Evolutionary conservation across 2,113 vertebrate genomes (phyloP).

Genomic region (Myiozetetes cayanensis): DNA sequence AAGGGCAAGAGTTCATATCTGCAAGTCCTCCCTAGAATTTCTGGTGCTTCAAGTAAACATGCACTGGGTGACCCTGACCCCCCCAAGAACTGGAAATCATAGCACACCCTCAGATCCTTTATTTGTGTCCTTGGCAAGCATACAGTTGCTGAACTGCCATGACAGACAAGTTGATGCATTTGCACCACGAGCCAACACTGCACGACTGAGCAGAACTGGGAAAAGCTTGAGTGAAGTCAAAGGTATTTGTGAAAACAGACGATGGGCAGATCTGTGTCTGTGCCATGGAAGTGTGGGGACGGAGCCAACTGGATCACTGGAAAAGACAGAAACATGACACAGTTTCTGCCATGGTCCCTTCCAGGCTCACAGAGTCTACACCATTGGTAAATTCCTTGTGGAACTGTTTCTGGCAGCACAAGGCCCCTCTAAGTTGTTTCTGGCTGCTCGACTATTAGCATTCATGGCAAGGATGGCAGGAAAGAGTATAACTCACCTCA

Average conservation of each 20-base stretch:
- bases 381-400: neutral
- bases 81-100: neutral
- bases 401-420: neutral
- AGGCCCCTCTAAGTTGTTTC: neutral
- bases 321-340: neutral
- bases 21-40: neutral
- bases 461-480: neutral
- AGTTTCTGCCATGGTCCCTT: neutral
- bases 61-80: neutral
- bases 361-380: neutral
- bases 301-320: neutral
- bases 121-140: neutral
- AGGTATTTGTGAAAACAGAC: neutral
- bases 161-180: neutral
- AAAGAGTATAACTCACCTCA: slow-evolving; percentile 82
- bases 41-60: neutral
- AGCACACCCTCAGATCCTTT: neutral
- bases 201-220: neutral
- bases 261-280: neutral
- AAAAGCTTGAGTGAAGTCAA: neutral
- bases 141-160: neutral
- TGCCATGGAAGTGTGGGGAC: neutral
- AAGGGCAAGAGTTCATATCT: neutral
- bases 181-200: neutral
- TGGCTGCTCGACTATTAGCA: neutral